Base-by-base conservation (phyloP, 2,888 invertebrate species). In the Lasioglossum lativentre region DNA sequence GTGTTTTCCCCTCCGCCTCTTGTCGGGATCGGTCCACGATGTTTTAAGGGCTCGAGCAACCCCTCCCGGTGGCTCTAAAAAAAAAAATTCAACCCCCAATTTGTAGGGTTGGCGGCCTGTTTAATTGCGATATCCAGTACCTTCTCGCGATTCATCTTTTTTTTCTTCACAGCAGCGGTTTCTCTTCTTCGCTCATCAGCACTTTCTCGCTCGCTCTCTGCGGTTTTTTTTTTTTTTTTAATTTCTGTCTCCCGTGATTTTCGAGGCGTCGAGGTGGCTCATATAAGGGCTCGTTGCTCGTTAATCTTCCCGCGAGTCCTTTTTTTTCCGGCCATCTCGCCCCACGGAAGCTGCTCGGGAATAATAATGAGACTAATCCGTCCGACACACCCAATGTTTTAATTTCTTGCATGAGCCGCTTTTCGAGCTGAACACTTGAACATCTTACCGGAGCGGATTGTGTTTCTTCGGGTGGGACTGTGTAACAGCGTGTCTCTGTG, bases 81-180 rank as follows among this genome's bases (percentile, higher is more conserved):
- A 87, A 90, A 90, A 90, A 94, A 94, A 93, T 92, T 93, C 93
- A 91, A 92, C 93, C 93, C 93, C 91, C 94, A 93, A 93, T 94
- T 94, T 94, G 93, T 93, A 91, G 91, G 85, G 87, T 80, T 90
- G 92, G 91, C 90, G 90, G 92, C 86, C 92, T 92, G 93, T 94
- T 94, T 94, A 94, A 94, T 94, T 94, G 94, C 93, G 92, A 94
- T 93, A 94, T 93, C 91, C 92, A 92, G 85, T 89, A 91, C 88
- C 82, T 86, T 86, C 83, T 86, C 75, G 90, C 87, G 82, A 89
- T 89, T 87, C 85, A 82, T 89, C 88, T 91, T 88, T 87, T 73
- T n/a, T 59, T 40, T 59, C 66, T 52, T 16, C 16, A 45, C 52
- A 52, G 34, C 72, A 68, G 34, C 34, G 74, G 63, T 77, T 73